A percentile compares a stretch with the other conserved stretches of the same genome.
Evolutionary conservation across 2,888 invertebrate species (phyloP).

Genomic region (Phania funesta): DNA sequence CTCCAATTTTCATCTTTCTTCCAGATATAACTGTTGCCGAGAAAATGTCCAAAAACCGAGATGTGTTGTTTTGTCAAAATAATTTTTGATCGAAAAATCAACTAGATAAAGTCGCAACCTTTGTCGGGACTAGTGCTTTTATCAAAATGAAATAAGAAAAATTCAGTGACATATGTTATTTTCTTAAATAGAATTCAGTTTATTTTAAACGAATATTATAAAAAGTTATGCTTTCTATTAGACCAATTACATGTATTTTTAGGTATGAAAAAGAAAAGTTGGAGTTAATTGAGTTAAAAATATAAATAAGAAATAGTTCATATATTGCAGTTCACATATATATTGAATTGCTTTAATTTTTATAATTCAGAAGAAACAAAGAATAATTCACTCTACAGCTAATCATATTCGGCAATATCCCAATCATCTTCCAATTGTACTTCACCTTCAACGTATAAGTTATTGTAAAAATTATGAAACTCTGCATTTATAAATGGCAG

Average conservation of each 20-base stretch:
- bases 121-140: too few relatives aligned
- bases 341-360: conserved; percentile 6
- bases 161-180: conserved; percentile 16
- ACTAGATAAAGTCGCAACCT: conserved; percentile 1
- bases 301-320: conserved; percentile 9
- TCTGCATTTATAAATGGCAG: background rate
- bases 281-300: conserved; percentile 7
- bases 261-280: conserved; percentile 10
- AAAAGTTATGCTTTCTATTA: too few relatives aligned
- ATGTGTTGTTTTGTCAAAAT: conserved; percentile 24
- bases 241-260: conserved; percentile 7
- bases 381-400: conserved; percentile 1
- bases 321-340: background rate
- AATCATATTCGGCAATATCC: conserved; percentile 9
- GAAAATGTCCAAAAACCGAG: conserved; percentile 17
- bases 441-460: conserved; percentile 22
- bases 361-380: conserved; percentile 15
- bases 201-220: background rate
- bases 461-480: conserved; percentile 16
- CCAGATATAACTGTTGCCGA: background rate
- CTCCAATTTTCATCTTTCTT: background rate
- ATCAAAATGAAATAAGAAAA: conserved; percentile 5
- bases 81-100: conserved; percentile 27
- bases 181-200: conserved; percentile 12
- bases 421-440: conserved; percentile 17